phyloP scores from a whole-genome alignment of 2,888 invertebrate genomes.

The Trissoscelio sp. region DNA sequence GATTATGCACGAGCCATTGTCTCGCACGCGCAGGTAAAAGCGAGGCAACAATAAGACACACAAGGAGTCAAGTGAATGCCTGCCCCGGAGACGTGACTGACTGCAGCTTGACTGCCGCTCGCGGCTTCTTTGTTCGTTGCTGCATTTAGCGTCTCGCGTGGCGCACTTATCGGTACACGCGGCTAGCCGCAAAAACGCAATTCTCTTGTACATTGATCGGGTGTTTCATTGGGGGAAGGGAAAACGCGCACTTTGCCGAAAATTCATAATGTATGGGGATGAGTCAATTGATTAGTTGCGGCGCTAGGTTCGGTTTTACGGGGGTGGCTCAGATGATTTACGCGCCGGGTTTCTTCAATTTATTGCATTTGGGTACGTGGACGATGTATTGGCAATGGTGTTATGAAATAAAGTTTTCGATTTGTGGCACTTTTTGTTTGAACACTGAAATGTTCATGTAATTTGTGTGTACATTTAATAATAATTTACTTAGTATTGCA shows the following conservation, averaged over 20 bases:
- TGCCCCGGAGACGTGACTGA: slow-evolving; percentile 24
- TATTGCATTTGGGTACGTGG: slow-evolving; percentile 10
- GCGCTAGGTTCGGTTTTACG: slow-evolving; percentile 1
- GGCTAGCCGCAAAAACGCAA: slow-evolving; percentile 5
- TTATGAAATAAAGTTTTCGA: slow-evolving; percentile 1
- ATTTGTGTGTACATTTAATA: too few species aligned
- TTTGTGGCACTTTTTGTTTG: not conserved
- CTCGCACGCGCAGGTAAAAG: slow-evolving; percentile 40
- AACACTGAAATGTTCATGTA: too few species aligned
- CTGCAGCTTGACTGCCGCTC: slow-evolving; percentile 27
- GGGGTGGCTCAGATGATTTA: slow-evolving; percentile 27
- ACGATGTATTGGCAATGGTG: not conserved
- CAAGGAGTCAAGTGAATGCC: slow-evolving; percentile 19
- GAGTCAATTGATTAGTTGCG: slow-evolving; percentile 46
- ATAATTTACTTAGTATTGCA: too few species aligned
- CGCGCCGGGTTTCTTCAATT: slow-evolving; percentile 33
- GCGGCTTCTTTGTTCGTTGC: slow-evolving; percentile 33
- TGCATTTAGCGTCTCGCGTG: slow-evolving; percentile 13
- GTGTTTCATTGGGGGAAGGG: slow-evolving; percentile 4
- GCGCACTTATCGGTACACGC: slow-evolving; percentile 13
- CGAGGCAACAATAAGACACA: slow-evolving; percentile 42
- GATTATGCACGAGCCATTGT: slow-evolving; percentile 62
- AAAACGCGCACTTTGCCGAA: slow-evolving; percentile 1
- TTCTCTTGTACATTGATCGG: not conserved
- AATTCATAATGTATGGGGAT: slow-evolving; percentile 36